Conservation (phyloP, 1,140 invertebrate genomes). For the Drosophila sturtevanti region DNA sequence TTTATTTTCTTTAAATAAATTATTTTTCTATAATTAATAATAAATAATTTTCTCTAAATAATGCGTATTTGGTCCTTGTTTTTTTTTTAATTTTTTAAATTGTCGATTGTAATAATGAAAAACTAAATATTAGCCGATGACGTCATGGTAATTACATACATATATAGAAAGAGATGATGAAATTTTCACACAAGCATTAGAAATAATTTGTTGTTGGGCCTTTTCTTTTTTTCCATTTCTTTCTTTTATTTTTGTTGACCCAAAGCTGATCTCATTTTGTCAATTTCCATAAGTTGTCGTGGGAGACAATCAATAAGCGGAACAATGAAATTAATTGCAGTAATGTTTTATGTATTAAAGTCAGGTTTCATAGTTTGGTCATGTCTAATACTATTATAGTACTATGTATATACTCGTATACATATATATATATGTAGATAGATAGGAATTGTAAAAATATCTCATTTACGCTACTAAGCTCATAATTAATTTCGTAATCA, state of each 20-base stretch:
- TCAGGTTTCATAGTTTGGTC: background rate
- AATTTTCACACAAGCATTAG: background rate
- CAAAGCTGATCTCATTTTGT: background rate
- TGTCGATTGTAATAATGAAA: too few species aligned
- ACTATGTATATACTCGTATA: too few species aligned
- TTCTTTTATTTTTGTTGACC: background rate
- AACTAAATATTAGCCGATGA: too few species aligned
- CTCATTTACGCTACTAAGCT: conserved; percentile 43
- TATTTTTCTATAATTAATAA: too few species aligned
- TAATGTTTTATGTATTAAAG: background rate
- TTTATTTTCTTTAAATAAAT: too few species aligned
- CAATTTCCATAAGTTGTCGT: background rate
- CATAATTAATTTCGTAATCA: conserved; percentile 63
- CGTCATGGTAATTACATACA: background rate
- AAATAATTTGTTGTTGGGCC: background rate
- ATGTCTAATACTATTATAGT: background rate
- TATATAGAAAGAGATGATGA: background rate
- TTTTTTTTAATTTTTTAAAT: too few species aligned
- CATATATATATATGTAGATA: conserved; percentile 15
- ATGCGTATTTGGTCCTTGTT: too few species aligned
- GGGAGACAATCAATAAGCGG: background rate
- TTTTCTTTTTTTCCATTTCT: background rate
- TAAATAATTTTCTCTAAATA: too few species aligned
- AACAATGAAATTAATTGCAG: background rate
- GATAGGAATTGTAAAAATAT: conserved; percentile 17